Evolutionary conservation across 2,797 vertebrate genomes (phyloP).

Genomic region (Ispidina picta): DNA sequence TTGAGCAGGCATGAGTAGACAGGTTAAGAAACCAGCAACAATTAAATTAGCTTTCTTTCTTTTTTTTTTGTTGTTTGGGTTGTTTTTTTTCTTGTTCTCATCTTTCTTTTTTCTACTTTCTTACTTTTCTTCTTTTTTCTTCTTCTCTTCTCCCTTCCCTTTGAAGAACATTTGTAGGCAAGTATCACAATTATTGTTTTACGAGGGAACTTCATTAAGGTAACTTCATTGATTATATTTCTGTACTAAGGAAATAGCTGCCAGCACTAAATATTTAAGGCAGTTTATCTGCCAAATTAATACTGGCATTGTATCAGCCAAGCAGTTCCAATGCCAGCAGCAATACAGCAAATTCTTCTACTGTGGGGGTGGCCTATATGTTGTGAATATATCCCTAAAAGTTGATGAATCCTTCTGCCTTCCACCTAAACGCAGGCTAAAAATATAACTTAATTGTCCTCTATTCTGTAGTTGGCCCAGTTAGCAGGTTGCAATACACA

Average conservation of each 20-base stretch:
- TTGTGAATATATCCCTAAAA: not conserved
- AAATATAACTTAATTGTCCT: not conserved
- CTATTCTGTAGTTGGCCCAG: not conserved
- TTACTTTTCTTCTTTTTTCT: rapidly evolving
- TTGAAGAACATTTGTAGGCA: not conserved
- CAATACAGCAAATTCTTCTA: not conserved
- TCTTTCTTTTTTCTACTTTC: no score
- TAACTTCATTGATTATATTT: slow-evolving; percentile 52
- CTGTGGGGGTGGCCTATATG: not conserved
- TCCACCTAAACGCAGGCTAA: slow-evolving; percentile 14
- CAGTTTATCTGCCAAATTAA: slow-evolving; percentile 53
- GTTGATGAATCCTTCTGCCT: not conserved
- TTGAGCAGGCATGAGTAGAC: not conserved
- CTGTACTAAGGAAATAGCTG: slow-evolving; percentile 55
- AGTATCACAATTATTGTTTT: slow-evolving; percentile 54
- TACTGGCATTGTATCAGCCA: slow-evolving; percentile 2
- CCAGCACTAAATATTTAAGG: slow-evolving; percentile 51
- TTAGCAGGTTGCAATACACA: not conserved
- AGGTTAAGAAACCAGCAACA: not conserved
- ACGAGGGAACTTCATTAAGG: slow-evolving; percentile 41
- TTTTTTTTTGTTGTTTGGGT: no score
- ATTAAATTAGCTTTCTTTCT: not conserved
- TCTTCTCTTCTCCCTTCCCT: not conserved
- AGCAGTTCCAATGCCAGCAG: not conserved
- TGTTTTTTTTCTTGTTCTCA: no score